These are phyloP conservation scores for Lethrus apterus DNA, from an alignment of 1,140 invertebrate species.

Conservation along the genomic window DNA sequence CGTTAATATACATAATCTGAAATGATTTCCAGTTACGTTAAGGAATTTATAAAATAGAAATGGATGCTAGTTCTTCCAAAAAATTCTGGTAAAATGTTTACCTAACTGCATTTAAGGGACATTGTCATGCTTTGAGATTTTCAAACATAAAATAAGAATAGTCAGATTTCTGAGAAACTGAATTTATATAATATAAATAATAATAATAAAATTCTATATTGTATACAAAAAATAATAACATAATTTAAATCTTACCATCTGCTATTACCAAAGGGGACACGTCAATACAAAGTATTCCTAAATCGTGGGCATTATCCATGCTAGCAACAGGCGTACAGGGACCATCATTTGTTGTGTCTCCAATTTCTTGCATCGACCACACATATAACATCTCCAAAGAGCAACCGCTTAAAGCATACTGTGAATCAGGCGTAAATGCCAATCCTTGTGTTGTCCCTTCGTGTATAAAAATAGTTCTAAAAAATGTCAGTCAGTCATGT, in stretches of 20 bases:
- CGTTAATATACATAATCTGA: too few relatives aligned
- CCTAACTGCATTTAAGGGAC: too few relatives aligned
- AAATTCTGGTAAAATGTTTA: too few relatives aligned
- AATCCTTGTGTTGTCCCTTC: constrained; percentile 58
- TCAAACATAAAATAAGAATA: too few relatives aligned
- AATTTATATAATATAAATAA: neutral
- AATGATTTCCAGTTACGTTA: too few relatives aligned
- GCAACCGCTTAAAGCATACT: constrained; percentile 58
- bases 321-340: constrained; percentile 38
- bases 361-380: constrained; percentile 50
- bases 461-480: constrained; percentile 56
- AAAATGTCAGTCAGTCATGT: too few relatives aligned
- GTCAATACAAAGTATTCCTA: constrained; percentile 62
- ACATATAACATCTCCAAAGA: constrained; percentile 57
- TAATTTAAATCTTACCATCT: constrained; percentile 33
- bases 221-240: neutral
- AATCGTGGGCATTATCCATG: constrained; percentile 62
- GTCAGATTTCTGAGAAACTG: too few relatives aligned
- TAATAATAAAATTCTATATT: neutral
- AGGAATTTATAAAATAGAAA: too few relatives aligned
- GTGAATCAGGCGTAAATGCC: constrained; percentile 59
- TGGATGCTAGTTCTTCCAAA: too few relatives aligned
- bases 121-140: too few relatives aligned
- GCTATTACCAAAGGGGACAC: constrained; percentile 44
- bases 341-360: constrained; percentile 40